Conservation (phyloP, 2,888 invertebrate genomes). For the Papilio elwesi region DNA sequence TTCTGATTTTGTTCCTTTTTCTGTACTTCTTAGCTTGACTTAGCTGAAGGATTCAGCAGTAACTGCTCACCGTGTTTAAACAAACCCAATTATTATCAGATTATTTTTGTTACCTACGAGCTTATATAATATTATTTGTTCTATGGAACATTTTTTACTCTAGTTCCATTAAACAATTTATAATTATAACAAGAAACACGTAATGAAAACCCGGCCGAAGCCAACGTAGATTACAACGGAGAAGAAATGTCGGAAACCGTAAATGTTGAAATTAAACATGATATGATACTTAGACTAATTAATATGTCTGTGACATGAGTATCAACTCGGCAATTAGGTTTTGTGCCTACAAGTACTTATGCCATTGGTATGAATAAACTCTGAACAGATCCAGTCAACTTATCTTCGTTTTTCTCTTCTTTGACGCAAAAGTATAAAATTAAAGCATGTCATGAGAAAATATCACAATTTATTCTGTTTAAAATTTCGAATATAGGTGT, state of each 20-base stretch:
- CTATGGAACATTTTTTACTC: neutral
- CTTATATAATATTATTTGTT: conserved; percentile 8
- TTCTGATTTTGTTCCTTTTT: neutral
- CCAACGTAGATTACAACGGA: neutral
- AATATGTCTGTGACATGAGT: too few species aligned
- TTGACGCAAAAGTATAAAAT: neutral
- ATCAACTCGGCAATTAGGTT: too few species aligned
- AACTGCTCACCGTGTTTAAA: neutral
- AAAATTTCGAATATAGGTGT: neutral
- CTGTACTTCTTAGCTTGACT: neutral
- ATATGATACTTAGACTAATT: too few species aligned
- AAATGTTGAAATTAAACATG: neutral
- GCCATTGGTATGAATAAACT: too few species aligned
- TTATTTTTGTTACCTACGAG: neutral
- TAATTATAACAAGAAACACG: neutral
- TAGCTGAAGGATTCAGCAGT: neutral
- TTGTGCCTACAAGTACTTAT: too few species aligned
- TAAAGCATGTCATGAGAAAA: neutral
- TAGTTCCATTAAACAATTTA: conserved; percentile 14
- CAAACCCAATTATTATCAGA: neutral
- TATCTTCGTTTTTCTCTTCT: neutral
- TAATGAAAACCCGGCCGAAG: conserved; percentile 11
- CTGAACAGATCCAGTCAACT: neutral
- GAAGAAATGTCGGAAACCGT: neutral
- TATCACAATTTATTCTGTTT: too few species aligned